These are phyloP conservation scores for Chaenogobius annularis DNA, from an alignment of 2,113 vertebrate genomes.

Conservation along the genomic window DNA sequence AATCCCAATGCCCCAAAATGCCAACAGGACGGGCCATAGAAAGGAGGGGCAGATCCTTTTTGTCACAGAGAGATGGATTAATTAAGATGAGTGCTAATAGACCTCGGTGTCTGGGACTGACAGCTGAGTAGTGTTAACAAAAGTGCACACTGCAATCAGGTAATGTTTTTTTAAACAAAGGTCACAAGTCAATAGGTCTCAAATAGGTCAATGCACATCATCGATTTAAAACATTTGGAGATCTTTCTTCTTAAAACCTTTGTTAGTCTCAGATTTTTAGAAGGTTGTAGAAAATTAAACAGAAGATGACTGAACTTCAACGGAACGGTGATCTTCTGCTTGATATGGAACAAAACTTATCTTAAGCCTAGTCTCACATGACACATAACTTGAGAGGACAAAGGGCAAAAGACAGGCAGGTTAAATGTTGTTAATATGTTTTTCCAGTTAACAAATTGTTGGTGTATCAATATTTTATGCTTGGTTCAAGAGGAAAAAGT, in stretches of 20 bases:
- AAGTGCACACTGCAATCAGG: slow-evolving; percentile 32
- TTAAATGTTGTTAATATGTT: background rate
- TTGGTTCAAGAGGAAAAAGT: background rate
- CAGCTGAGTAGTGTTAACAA: slow-evolving; percentile 15
- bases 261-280: background rate
- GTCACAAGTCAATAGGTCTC: slow-evolving; percentile 43
- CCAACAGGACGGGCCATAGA: slow-evolving; percentile 59
- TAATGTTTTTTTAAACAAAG: slow-evolving; percentile 56
- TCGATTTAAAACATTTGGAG: slow-evolving; percentile 22
- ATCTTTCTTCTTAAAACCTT: background rate
- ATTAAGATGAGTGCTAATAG: slow-evolving; percentile 69
- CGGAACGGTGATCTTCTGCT: slow-evolving; percentile 35
- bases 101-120: slow-evolving; percentile 33
- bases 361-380: slow-evolving; percentile 55
- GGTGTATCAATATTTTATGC: background rate
- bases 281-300: slow-evolving; percentile 20
- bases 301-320: slow-evolving; percentile 31
- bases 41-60: slow-evolving; percentile 43
- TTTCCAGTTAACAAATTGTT: background rate
- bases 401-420: slow-evolving; percentile 12
- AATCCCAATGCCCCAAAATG: slow-evolving; percentile 71
- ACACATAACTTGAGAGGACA: slow-evolving; percentile 52
- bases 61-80: slow-evolving; percentile 68
- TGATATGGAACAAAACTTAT: slow-evolving; percentile 59
- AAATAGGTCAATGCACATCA: slow-evolving; percentile 19